Evolutionary conservation across 2,113 vertebrate genomes (phyloP), one percentile per base, ranked within the genome.

Genomic region (Toxostoma redivivum): DNA sequence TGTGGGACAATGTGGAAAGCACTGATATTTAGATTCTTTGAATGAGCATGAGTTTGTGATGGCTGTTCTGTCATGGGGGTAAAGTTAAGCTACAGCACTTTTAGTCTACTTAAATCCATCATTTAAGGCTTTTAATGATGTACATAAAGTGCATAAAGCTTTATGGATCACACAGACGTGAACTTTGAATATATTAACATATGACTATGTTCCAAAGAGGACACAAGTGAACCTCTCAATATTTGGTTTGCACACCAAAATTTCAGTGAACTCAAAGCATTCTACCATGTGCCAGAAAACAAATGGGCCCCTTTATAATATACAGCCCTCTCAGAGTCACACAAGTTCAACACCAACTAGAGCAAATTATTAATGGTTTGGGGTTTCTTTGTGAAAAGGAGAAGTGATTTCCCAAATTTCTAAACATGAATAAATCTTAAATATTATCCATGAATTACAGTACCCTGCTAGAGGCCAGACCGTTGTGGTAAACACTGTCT

Each of bases 11-110:
- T 7, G 5, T 28, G 27, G 20, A 57, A 86, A 85, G 18, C 18
- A 66, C 10, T 58, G 21, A 16, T 21, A 11, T 79, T 20, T 71
- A 38, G 37, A 21, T 54, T 74, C 37, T 53, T 66, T 74, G 37
- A 84, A 62, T 14, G 38, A 85, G 28, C 19, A 23, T 19, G 9
- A 4, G 6, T 45, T 81, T 58, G 25, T 84, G 25, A 72, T 9
- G 10, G 15, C 31, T 72, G 27, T 14, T 27, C 0, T 1, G 38
- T 44, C 40, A 56, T 28, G 37, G 15, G 7, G 2, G 2, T 42
- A 21, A 76, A 60, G 37, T 47, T 70, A 60, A 67, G 58, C 51
- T 51, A 10, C 12, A 42, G 15, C 53, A 19, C 3, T 60, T 70
- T 67, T 50, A 12, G 18, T 19, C 35, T 58, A 30, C 30, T 67